Evolutionary conservation across 92 coral and sea anemone species (phyloP), one percentile per base, ranked within the genome.

Genomic region (Muricea muricata): DNA sequence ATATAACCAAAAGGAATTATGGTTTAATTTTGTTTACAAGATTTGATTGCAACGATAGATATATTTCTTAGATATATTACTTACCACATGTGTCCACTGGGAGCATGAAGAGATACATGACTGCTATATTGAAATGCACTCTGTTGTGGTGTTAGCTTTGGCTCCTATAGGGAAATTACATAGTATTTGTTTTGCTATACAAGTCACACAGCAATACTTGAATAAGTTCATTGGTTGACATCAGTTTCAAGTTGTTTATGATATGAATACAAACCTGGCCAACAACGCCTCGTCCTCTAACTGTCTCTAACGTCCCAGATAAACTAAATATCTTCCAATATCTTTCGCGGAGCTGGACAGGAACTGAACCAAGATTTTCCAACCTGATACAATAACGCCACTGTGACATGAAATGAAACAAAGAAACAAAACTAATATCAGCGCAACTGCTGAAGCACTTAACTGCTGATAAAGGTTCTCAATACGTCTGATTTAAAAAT

Each of bases 31-130:
- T n/a, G n/a, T n/a, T n/a, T n/a, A 37, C 32, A 45, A 11, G 9
- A 11, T 25, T 2, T 0, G 7, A 73, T 26, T 55, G 3, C 41
- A 12, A 12, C 61, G 25, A n/a, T n/a, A n/a, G n/a, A n/a, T n/a
- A n/a, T n/a, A n/a, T n/a, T n/a, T n/a, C n/a, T n/a, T n/a, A n/a
- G n/a, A n/a, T n/a, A n/a, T n/a, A n/a, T n/a, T n/a, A 75, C 80
- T 47, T 67, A 96, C 99, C 99, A 96, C 99, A 96, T 96, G 45
- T 96, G 97, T 33, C 99, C 99, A 85, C 99, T 96, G 50, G 97
- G 97, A 5, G 99, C 99, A 82, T 96, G 99, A 42, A 96, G 90
- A 23, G 99, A 96, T n/a, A 96, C 94, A 71, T 96, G 99, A 75
- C 99, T 96, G 78, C 98, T 96, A 84, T 96, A 96, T 69, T 96